These are phyloP conservation scores for Canis aureus DNA, from an alignment of 2,113 vertebrate species.

Conservation along the genomic window DNA sequence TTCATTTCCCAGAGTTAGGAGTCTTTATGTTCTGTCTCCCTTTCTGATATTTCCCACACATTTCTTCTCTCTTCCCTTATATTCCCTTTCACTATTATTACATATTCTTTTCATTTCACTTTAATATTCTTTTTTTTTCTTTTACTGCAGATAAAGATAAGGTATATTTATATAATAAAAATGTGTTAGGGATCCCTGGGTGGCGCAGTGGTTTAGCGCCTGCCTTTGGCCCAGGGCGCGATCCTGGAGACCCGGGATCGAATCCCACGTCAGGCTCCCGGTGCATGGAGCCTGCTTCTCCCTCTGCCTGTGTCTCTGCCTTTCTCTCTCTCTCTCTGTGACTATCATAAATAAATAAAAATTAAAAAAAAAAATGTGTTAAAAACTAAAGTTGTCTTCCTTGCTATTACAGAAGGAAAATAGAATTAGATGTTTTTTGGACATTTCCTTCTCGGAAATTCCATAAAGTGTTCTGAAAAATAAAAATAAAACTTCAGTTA, in stretches of 20 bases:
- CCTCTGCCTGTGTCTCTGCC: too few species aligned
- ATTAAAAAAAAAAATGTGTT: neutral
- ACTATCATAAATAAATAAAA: too few species aligned
- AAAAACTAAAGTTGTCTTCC: neutral
- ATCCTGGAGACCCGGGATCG: too few species aligned
- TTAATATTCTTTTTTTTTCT: conserved; percentile 1
- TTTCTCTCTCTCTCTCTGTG: too few species aligned
- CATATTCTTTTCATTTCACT: neutral
- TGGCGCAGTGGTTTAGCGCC: too few species aligned
- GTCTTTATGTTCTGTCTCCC: too few species aligned
- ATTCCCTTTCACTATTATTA: neutral
- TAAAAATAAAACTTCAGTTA: neutral
- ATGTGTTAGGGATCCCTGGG: neutral
- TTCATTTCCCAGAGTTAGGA: too few species aligned
- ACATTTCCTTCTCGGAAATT: neutral
- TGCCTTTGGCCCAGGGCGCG: too few species aligned
- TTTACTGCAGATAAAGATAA: neutral
- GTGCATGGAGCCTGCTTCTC: too few species aligned
- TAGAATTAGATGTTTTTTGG: neutral
- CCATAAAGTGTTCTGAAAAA: neutral
- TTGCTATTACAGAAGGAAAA: conserved; percentile 40
- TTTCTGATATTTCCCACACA: too few species aligned
- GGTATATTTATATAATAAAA: neutral
- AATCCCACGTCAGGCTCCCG: too few species aligned
- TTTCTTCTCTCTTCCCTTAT: too few species aligned